Conservation (phyloP, 2,113 vertebrate genomes). For the Polypterus senegalus region DNA sequence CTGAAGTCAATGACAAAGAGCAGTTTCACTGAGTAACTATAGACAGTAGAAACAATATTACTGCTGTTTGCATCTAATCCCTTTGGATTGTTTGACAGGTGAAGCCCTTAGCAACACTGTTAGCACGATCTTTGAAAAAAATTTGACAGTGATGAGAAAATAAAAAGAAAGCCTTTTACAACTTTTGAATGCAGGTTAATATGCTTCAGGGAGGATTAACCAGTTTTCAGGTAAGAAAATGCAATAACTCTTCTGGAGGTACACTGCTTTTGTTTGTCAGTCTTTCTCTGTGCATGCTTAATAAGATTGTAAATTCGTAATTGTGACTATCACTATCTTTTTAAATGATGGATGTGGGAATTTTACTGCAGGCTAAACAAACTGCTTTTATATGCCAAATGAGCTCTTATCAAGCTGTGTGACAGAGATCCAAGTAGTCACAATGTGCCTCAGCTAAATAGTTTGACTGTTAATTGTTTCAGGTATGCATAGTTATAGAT, state of each 20-base stretch:
- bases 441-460: conserved; percentile 6
- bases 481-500: conserved; percentile 4
- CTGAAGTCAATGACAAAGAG: conserved; percentile 45
- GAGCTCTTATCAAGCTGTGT: conserved; percentile 17
- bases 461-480: not conserved
- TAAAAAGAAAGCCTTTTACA: conserved; percentile 25
- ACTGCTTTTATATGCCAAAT: conserved; percentile 18
- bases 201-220: conserved; percentile 24
- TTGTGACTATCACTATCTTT: conserved; percentile 39
- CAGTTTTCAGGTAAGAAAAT: conserved; percentile 16
- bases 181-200: conserved; percentile 22
- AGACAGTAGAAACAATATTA: conserved; percentile 45
- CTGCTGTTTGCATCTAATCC: conserved; percentile 52
- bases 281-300: conserved; percentile 27
- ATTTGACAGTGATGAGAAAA: conserved; percentile 34
- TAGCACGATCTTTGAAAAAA: conserved; percentile 40
- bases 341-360: conserved; percentile 46
- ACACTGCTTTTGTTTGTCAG: conserved; percentile 21
- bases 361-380: conserved; percentile 27
- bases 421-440: conserved; percentile 15
- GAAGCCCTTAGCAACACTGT: conserved; percentile 49
- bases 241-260: conserved; percentile 27
- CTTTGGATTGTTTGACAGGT: conserved; percentile 44
- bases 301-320: conserved; percentile 1
- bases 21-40: conserved; percentile 46